phyloP scores from a whole-genome alignment of 2,113 vertebrate genomes.

The Anhinga anhinga region DNA sequence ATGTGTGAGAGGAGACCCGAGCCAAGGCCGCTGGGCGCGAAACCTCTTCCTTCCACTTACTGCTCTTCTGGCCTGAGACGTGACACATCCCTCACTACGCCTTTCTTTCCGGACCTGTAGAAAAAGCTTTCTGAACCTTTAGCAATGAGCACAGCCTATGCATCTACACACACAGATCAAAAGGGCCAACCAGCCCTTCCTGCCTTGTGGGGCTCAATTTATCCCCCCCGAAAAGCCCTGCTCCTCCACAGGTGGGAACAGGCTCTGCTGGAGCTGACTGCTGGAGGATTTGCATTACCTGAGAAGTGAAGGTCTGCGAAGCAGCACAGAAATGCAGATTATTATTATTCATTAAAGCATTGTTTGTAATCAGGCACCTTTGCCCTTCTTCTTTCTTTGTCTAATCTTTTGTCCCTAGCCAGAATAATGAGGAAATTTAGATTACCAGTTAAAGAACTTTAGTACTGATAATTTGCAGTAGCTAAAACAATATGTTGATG shows the following conservation, averaged over 20 bases:
- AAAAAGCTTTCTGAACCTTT: not conserved
- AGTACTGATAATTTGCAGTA: slow-evolving; percentile 33
- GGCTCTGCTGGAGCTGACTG: not conserved
- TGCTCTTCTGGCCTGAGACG: not conserved
- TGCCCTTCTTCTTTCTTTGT: not conserved
- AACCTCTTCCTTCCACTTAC: not conserved
- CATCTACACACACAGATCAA: not conserved
- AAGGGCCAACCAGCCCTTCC: not conserved
- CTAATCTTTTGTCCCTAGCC: not conserved
- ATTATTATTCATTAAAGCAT: not conserved
- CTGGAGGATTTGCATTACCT: not conserved
- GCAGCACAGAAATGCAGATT: not conserved
- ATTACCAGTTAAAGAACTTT: slow-evolving; percentile 2
- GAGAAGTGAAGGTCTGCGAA: not conserved
- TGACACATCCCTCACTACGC: accelerated
- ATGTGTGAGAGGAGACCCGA: not conserved
- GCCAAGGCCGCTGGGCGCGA: not conserved
- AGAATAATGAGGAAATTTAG: slow-evolving; percentile 32
- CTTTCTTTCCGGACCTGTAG: not conserved
- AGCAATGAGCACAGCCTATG: not conserved
- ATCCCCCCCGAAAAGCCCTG: not conserved
- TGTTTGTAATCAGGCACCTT: not conserved
- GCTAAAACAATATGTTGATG: slow-evolving; percentile 29
- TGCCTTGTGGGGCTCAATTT: not conserved
- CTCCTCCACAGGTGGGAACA: not conserved